phyloP scores from a whole-genome alignment of 92 coral and sea anemone species.

The Paramuricea clavata region DNA sequence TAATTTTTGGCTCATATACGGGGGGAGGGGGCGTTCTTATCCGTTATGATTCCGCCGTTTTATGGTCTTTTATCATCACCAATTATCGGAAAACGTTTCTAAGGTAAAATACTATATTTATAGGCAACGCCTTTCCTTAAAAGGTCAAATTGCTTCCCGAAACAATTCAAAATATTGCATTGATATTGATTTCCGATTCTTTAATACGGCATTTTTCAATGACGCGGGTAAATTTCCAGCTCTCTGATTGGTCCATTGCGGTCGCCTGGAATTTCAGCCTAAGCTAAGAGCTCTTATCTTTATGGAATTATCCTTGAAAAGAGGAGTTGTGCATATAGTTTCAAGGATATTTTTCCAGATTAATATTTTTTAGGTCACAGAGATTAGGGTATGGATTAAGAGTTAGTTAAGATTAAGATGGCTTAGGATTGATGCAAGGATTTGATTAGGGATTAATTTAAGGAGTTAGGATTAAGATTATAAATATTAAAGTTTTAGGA shows the following conservation, averaged over 20 bases:
- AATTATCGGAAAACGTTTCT: neutral
- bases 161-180: slow-evolving; percentile 18
- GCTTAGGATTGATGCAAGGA: too few relatives aligned
- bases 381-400: too few relatives aligned
- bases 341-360: too few relatives aligned
- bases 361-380: too few relatives aligned
- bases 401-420: too few relatives aligned
- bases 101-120: neutral
- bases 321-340: neutral
- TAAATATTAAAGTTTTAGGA: neutral
- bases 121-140: neutral
- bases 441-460: too few relatives aligned
- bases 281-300: neutral
- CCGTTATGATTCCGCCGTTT: too few relatives aligned
- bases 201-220: slow-evolving; percentile 40
- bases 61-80: too few relatives aligned
- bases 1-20: neutral
- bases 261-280: slow-evolving; percentile 33
- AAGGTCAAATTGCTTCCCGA: neutral
- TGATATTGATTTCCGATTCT: slow-evolving; percentile 20
- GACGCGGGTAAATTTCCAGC: slow-evolving; percentile 51
- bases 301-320: neutral
- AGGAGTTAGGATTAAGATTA: too few relatives aligned
- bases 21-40: too few relatives aligned
- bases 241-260: slow-evolving; percentile 3